Evolutionary conservation across 2,888 invertebrate species (phyloP).

Genomic region (Cacoxenus indagator): DNA sequence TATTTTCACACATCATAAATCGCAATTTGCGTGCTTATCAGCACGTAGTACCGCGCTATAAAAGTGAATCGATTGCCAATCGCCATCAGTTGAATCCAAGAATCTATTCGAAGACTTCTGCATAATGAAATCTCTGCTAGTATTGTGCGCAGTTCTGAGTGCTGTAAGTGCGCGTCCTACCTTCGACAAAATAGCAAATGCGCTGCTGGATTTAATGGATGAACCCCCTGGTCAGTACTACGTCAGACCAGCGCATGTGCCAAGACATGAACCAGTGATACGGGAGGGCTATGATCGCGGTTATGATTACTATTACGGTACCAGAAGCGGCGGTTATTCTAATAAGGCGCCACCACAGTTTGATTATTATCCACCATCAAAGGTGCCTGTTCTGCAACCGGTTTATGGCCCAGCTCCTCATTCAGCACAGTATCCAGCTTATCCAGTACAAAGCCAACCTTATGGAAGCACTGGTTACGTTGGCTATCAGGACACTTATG

Average conservation of each 20-base stretch:
- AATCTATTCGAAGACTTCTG: neutral
- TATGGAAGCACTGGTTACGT: slow-evolving; percentile 10
- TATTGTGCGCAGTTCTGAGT: slow-evolving; percentile 28
- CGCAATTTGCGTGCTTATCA: slow-evolving; percentile 28
- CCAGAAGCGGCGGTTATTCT: slow-evolving; percentile 35
- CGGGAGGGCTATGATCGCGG: slow-evolving; percentile 53
- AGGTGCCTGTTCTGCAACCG: neutral
- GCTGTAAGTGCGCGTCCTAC: slow-evolving; percentile 43
- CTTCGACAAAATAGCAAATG: slow-evolving; percentile 53
- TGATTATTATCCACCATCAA: slow-evolving; percentile 17
- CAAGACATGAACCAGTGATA: slow-evolving; percentile 40
- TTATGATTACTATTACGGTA: slow-evolving; percentile 54
- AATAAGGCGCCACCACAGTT: slow-evolving; percentile 14
- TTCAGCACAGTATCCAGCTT: slow-evolving; percentile 29
- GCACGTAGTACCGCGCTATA: slow-evolving; percentile 32
- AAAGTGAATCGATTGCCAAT: slow-evolving; percentile 21
- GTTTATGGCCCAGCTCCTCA: slow-evolving; percentile 27
- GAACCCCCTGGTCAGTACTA: slow-evolving; percentile 24
- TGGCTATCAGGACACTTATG: slow-evolving; percentile 27
- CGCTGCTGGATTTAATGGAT: slow-evolving; percentile 40
- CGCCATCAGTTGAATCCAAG: neutral
- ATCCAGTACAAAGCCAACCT: neutral
- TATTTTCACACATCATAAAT: neutral
- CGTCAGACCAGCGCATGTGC: slow-evolving; percentile 17
- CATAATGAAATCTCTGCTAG: neutral